Conservation (phyloP, 1,140 invertebrate genomes). For the Polypedilum vanderplanki region DNA sequence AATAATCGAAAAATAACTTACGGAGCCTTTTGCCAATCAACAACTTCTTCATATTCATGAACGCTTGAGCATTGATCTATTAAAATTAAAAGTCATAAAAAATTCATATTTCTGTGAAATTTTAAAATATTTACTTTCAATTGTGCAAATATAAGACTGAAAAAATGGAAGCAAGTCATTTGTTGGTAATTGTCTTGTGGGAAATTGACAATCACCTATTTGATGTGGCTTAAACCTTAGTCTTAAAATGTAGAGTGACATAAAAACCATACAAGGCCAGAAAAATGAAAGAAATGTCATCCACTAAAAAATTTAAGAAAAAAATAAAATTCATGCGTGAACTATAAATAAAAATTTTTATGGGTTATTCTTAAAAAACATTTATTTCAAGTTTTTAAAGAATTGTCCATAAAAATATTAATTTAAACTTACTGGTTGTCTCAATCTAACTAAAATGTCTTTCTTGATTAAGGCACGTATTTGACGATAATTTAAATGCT, state of each 20-base stretch:
- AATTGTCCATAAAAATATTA: background rate
- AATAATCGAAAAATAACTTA: slow-evolving; percentile 41
- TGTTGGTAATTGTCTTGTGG: slow-evolving; percentile 52
- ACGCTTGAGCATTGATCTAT: slow-evolving; percentile 45
- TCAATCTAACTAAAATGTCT: slow-evolving; percentile 40
- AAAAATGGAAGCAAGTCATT: slow-evolving; percentile 54
- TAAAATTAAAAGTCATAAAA: background rate
- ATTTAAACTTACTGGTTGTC: slow-evolving; percentile 35
- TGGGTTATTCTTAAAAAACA: no score
- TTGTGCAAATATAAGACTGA: slow-evolving; percentile 58
- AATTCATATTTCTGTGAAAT: background rate
- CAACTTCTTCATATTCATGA: slow-evolving; percentile 52
- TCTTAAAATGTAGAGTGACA: slow-evolving; percentile 41
- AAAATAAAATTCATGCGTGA: background rate
- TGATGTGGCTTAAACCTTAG: slow-evolving; percentile 38
- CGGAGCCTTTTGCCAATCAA: slow-evolving; percentile 54
- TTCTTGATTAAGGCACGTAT: slow-evolving; percentile 40
- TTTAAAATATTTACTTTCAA: slow-evolving; percentile 49
- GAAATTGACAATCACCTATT: slow-evolving; percentile 48
- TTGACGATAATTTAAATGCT: slow-evolving; percentile 34
- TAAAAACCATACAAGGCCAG: slow-evolving; percentile 39
- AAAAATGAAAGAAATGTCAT: slow-evolving; percentile 37
- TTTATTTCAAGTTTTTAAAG: no score
- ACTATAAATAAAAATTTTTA: background rate
- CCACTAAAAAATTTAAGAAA: slow-evolving; percentile 33